phyloP scores from a whole-genome alignment of 2,113 vertebrate genomes.

The Brienomyrus longianalis region DNA sequence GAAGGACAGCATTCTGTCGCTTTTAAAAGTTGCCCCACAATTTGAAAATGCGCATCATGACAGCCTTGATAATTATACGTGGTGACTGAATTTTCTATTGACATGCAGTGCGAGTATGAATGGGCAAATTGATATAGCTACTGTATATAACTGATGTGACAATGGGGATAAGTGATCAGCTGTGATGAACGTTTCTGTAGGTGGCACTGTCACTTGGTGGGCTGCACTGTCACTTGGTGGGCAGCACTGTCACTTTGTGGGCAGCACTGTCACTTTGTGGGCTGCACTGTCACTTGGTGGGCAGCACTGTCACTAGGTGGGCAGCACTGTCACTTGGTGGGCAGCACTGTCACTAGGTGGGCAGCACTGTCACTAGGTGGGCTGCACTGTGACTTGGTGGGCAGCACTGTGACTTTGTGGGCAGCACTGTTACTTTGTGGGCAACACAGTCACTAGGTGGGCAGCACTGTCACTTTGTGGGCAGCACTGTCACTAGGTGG shows the following conservation, averaged over 20 bases:
- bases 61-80: not conserved
- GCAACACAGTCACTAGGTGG: too few relatives aligned
- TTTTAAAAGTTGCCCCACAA: not conserved
- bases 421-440: too few relatives aligned
- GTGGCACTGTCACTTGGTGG: not conserved
- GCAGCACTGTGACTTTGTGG: too few relatives aligned
- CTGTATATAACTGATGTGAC: not conserved
- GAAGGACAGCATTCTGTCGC: not conserved
- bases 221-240: not conserved
- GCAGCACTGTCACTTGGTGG: too few relatives aligned
- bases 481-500: too few relatives aligned
- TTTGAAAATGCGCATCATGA: not conserved
- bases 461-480: too few relatives aligned
- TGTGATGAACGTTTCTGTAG: not conserved
- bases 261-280: too few relatives aligned
- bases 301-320: not conserved
- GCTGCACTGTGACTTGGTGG: too few relatives aligned
- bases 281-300: too few relatives aligned
- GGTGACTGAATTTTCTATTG: not conserved
- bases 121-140: not conserved
- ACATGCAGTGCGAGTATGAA: not conserved
- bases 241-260: too few relatives aligned
- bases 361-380: too few relatives aligned
- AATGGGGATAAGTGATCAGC: not conserved
- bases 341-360: too few relatives aligned